phyloP scores from a whole-genome alignment of 2,113 vertebrate species.

The Etheostoma cragini region DNA sequence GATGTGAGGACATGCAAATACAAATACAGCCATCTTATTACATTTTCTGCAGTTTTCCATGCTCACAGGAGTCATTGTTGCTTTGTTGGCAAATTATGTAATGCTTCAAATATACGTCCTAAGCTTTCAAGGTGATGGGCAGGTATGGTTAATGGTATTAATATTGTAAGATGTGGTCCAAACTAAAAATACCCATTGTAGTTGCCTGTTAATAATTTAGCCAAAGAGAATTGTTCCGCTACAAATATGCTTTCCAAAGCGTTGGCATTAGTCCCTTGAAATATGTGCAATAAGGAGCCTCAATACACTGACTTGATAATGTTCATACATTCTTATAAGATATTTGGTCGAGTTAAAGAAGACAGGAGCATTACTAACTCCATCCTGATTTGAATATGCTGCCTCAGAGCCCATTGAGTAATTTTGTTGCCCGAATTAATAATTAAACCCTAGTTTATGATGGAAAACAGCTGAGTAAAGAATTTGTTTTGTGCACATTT shows the following conservation, averaged over 20 bases:
- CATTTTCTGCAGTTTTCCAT: not conserved
- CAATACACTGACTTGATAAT: not conserved
- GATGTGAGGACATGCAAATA: not conserved
- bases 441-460: not conserved
- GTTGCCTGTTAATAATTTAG: constrained; percentile 62
- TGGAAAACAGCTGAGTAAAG: not conserved
- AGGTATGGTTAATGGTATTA: constrained; percentile 63
- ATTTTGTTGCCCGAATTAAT: not conserved
- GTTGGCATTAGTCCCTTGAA: not conserved
- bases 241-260: constrained; percentile 24
- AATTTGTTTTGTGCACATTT: not conserved
- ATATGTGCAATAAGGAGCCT: fast-evolving
- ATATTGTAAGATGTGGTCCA: constrained; percentile 53
- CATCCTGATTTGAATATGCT: not conserved
- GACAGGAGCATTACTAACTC: not conserved
- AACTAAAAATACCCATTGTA: constrained; percentile 55
- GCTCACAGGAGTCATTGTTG: not conserved
- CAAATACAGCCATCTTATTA: not conserved
- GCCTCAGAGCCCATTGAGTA: not conserved
- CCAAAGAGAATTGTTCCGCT: constrained; percentile 12
- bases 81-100: constrained; percentile 29
- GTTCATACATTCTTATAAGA: not conserved
- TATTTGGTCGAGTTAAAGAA: not conserved
- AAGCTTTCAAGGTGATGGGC: constrained; percentile 47
- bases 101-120: constrained; percentile 31